Base-by-base conservation (phyloP, 2,797 vertebrate genomes). In the Typhlichthys subterraneus region DNA sequence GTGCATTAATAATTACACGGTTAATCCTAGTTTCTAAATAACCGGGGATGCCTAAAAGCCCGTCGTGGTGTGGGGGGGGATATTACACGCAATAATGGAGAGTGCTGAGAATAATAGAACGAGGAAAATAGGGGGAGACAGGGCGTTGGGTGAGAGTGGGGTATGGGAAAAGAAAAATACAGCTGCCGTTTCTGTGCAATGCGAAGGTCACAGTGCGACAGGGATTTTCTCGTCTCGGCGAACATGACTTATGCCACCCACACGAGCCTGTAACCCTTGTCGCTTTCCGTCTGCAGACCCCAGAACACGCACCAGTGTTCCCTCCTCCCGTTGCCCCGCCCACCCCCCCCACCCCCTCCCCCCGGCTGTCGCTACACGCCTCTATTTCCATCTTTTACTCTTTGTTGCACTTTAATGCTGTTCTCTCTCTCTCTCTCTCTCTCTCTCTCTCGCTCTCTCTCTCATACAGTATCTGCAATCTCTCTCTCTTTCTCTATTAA, bases 151-250 rank as follows among this genome's bases (percentile, higher is more conserved):
- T 56, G 58, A 53, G 19, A n/a, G 57, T 23, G 54, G 61, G 29
- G 19, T 19, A 19, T 46, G 19, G 57, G 47, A 29, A 11, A 2
- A 51, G 12, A 29, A 69, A 67, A 65, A 73, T 85, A 90, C 88
- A 85, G 88, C 91, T 88, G 92, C 88, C 89, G 92, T 93, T 92
- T 94, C 91, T 90, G 91, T 93, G 92, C 93, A 88, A 91, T 91
- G 91, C 94, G 94, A 96, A 94, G 94, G 94, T 94, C 94, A 94
- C 90, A 92, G 93, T 94, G 90, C 92, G 91, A 94, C 93, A 94
- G 93, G 94, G 94, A 33, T 47, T 94, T 94, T 93, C 94, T 94
- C 94, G 94, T 92, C 93, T 92, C 88, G 86, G 90, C 92, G 87
- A 93, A 89, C 85, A 91, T 94, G 94, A 95, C 95, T 94, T 94